Evolutionary conservation across 2,888 invertebrate species (phyloP), one percentile per base, ranked within the genome.

Genomic region (Epistrophe grossulariae): DNA sequence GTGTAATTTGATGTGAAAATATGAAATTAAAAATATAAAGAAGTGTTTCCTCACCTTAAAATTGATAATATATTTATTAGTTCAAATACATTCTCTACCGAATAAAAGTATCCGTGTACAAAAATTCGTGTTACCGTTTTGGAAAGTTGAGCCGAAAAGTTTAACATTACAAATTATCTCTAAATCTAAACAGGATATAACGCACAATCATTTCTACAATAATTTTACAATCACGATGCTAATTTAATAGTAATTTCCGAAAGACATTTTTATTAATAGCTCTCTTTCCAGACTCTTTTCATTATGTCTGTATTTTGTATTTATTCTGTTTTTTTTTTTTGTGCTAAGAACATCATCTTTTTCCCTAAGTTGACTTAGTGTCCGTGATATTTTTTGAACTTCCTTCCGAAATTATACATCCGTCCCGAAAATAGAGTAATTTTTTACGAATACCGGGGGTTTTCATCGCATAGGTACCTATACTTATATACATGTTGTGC

Each of bases 231-330:
- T 85, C 81, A 85, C 73, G 82, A 70, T 81, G 73, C 84, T 85
- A 85, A 85, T 85, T 82, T 85, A 77, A 82, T 85, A 77, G 84
- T 85, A 78, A 85, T 85, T 85, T 81, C 82, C 72, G 72, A 85
- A 81, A 77, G 81, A 81, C 81, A 78, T 84, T 77, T 84, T 84
- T 84, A 84, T 84, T 77, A 84, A 84, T 73, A 78, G 77, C 60
- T 40, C 73, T 40, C 77, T 45, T 77, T 52, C 43, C 70, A 76
- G 71, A 84, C 73, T 24, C 24, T 17, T 76, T 81, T 76, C 45
- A 77, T 77, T 70, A 52, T 55, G 45, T 62, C 66, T 52, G 38
- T 68, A 31, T 48, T 66, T 48, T 66, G 50, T 52, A 24, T 38
- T 24, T n/a, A 17, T 76, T 43, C 15, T 35, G 35, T 48, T 19